These are phyloP conservation scores for Phoxinus phoxinus DNA, from an alignment of 2,113 vertebrate genomes.

Conservation along the genomic window DNA sequence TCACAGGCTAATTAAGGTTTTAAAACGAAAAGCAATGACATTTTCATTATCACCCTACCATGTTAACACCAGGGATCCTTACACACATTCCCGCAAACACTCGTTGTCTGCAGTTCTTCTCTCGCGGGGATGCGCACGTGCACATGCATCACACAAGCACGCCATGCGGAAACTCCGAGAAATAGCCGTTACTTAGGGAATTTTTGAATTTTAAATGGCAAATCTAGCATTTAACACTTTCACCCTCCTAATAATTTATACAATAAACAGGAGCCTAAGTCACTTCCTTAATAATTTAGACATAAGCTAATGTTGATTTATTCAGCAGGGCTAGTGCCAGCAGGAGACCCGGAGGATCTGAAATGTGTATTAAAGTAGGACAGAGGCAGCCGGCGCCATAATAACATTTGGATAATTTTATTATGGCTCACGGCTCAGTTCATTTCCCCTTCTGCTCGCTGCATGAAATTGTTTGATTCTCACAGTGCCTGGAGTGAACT, in stretches of 20 bases:
- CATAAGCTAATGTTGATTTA: constrained; percentile 99
- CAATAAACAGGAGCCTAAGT: constrained; percentile 98
- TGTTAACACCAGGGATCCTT: background rate
- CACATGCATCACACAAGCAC: background rate
- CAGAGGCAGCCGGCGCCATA: constrained; percentile 99
- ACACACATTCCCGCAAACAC: background rate
- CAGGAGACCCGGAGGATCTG: constrained; percentile 87
- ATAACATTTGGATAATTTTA: constrained; percentile 99
- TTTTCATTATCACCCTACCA: background rate
- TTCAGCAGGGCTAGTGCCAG: constrained; percentile 96
- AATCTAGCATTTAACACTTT: constrained; percentile 80
- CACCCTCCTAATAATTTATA: constrained; percentile 98
- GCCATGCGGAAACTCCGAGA: background rate
- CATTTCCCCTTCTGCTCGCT: constrained; percentile 98
- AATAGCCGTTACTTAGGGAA: constrained; percentile 35
- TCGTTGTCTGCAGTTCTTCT: background rate
- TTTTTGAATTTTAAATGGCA: constrained; percentile 27
- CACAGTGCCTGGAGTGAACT: constrained; percentile 94
- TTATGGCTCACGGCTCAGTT: constrained; percentile 99
- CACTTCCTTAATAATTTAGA: constrained; percentile 99
- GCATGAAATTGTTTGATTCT: constrained; percentile 99
- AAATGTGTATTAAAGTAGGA: constrained; percentile 99
- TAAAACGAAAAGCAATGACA: background rate
- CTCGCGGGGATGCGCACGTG: background rate
- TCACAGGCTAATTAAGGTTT: too few relatives aligned